Base-by-base conservation (phyloP, 2,888 invertebrate species). In the Pecten maximus region DNA sequence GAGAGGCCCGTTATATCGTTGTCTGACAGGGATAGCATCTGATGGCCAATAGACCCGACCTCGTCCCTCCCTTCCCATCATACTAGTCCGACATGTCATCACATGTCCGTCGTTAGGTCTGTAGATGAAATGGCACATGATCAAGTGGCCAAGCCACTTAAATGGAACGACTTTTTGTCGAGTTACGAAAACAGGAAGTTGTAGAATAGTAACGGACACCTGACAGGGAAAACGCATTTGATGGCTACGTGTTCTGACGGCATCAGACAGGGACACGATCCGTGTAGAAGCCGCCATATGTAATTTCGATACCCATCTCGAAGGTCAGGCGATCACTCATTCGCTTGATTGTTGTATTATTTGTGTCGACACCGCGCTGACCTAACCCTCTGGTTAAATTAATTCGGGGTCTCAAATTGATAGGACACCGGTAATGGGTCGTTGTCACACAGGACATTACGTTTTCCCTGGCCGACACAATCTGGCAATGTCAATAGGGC, bases 161-260 rank as follows among this genome's bases (percentile, higher is more conserved):
- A 74, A 74, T 23, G 74, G 74, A 74, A 35, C 74, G 74, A 74
- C 74, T 23, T 74, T 35, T 74, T 2, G 74, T 10, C 0, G 74
- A 74, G 74, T 74, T 74, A 74, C 74, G 74, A 74, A 0, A 74
- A 74, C 74, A 74, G 74, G 74, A 74, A 74, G 74, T 74, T n/a
- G 23, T 8, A 23, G 35, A 74, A 74, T 35, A 35, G 74, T 35
- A 74, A 35, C 74, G 28, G 74, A 74, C 35, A 74, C 74, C 35
- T 74, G 74, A 74, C 74, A 74, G 74, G 74, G 74, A 74, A 74
- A 74, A 74, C 12, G 35, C 74, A 74, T 74, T 74, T 74, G 74
- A 74, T 35, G 74, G 35, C 74, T 74, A 35, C 74, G 74, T 74
- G 74, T 28, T 35, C 12, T 19, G 74, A 3, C 15, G 28, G 28